A percentile compares a stretch with the other conserved stretches of the same genome.
Conservation (phyloP, 2,797 vertebrate species). For the Hyperoplus lanceolatus region DNA sequence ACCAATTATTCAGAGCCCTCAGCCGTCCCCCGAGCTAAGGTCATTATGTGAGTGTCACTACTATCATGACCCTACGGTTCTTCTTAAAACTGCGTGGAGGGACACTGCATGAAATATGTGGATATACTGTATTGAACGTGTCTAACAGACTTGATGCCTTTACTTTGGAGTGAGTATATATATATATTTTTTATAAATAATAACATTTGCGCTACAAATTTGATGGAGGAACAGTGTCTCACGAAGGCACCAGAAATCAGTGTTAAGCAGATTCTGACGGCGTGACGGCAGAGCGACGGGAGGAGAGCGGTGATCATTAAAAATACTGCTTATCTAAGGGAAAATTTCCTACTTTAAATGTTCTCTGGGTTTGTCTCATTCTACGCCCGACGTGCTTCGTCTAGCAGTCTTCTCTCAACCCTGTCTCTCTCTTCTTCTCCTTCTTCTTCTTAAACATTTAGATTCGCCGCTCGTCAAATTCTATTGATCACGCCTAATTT, state of each 20-base stretch:
- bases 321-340: constrained; percentile 87
- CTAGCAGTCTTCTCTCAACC: constrained; percentile 76
- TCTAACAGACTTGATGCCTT: constrained; percentile 27
- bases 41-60: constrained; percentile 79
- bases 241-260: constrained; percentile 71
- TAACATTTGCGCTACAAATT: constrained; percentile 71
- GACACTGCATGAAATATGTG: constrained; percentile 22
- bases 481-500: constrained; percentile 99
- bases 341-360: constrained; percentile 85
- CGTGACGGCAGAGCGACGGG: constrained; percentile 52
- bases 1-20: constrained; percentile 82
- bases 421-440: constrained; percentile 53
- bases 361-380: constrained; percentile 81
- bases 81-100: constrained; percentile 57
- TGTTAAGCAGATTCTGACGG: constrained; percentile 75
- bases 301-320: constrained; percentile 82
- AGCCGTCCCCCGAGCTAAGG: constrained; percentile 71
- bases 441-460: constrained; percentile 81
- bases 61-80: constrained; percentile 68
- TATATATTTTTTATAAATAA: constrained; percentile 64
- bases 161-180: constrained; percentile 32
- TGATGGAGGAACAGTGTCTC: constrained; percentile 54
- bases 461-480: constrained; percentile 88
- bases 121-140: constrained; percentile 48
- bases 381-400: constrained; percentile 71